A percentile compares a stretch with the other conserved stretches of the same genome.
Conservation (phyloP, 2,113 vertebrate species). For the Serilophus lunatus region DNA sequence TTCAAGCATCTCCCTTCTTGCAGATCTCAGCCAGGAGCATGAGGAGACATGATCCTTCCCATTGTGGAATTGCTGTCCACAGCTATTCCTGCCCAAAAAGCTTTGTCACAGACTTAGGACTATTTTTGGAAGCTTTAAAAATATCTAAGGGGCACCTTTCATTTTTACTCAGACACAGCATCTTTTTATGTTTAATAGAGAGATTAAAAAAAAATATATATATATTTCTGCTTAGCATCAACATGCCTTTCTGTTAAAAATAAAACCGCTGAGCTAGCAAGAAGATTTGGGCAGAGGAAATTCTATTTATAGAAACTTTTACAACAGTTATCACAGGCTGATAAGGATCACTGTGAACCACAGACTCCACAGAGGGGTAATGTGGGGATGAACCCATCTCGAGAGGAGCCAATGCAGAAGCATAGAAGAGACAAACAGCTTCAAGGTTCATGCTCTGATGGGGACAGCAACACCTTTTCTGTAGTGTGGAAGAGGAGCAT, state of each 20-base stretch:
- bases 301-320: constrained; percentile 62
- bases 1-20: not conserved
- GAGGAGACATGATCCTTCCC: not conserved
- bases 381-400: not conserved
- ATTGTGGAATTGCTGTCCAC: not conserved
- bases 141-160: constrained; percentile 62
- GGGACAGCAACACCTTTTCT: not conserved
- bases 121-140: constrained; percentile 62
- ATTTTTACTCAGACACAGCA: constrained; percentile 46
- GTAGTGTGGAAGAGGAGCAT: not conserved
- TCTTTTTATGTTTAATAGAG: constrained; percentile 59
- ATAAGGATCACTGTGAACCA: not conserved
- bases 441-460: not conserved
- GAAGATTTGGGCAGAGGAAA: constrained; percentile 29
- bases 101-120: constrained; percentile 30
- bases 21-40: not conserved
- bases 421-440: not conserved
- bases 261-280: constrained; percentile 56
- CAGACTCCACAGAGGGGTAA: not conserved
- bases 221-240: constrained; percentile 48
- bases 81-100: not conserved
- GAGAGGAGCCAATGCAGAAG: not conserved
- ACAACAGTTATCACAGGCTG: constrained; percentile 2
- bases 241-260: constrained; percentile 60
- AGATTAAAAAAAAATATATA: not conserved